Evolutionary conservation across 2,888 invertebrate species (phyloP).

Genomic region (Hyposoter dolosus): DNA sequence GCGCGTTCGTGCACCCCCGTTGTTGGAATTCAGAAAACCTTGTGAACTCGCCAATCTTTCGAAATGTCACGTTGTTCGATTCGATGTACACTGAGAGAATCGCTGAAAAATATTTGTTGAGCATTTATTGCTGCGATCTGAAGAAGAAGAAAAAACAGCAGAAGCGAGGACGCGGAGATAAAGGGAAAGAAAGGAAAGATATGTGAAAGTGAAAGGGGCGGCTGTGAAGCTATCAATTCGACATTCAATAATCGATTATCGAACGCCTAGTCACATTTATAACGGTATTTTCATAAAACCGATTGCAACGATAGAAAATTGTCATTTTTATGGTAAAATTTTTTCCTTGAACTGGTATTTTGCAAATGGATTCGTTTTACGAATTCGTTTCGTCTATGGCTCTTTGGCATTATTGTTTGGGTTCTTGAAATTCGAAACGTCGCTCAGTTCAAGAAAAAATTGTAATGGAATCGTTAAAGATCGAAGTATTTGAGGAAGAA

Average conservation of each 20-base stretch:
- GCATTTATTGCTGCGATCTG: slow-evolving; percentile 12
- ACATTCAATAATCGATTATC: slow-evolving; percentile 58
- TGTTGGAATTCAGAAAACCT: slow-evolving; percentile 76
- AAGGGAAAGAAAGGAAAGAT: slow-evolving; percentile 29
- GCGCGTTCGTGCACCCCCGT: slow-evolving; percentile 68
- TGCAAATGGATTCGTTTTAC: background rate
- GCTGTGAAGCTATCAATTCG: slow-evolving; percentile 44
- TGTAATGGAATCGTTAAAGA: background rate
- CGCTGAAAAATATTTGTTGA: slow-evolving; percentile 40
- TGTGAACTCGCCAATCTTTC: slow-evolving; percentile 76
- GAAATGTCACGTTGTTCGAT: slow-evolving; percentile 79
- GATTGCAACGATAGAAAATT: background rate
- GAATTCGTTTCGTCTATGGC: no score
- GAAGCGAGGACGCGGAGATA: slow-evolving; percentile 1
- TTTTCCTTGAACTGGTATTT: background rate
- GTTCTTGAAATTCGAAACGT: background rate
- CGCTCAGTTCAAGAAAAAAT: background rate
- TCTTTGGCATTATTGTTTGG: background rate
- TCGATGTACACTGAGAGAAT: slow-evolving; percentile 35
- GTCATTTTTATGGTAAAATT: background rate
- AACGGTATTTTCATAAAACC: background rate
- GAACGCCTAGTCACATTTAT: slow-evolving; percentile 1
- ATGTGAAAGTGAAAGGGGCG: slow-evolving; percentile 58
- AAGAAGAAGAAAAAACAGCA: slow-evolving; percentile 12
- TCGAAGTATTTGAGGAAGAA: background rate